A percentile compares a stretch with the other conserved stretches of the same genome.
These are phyloP conservation scores for Ryuthela nishihirai DNA, from an alignment of 2,888 invertebrate species.

Conservation along the genomic window DNA sequence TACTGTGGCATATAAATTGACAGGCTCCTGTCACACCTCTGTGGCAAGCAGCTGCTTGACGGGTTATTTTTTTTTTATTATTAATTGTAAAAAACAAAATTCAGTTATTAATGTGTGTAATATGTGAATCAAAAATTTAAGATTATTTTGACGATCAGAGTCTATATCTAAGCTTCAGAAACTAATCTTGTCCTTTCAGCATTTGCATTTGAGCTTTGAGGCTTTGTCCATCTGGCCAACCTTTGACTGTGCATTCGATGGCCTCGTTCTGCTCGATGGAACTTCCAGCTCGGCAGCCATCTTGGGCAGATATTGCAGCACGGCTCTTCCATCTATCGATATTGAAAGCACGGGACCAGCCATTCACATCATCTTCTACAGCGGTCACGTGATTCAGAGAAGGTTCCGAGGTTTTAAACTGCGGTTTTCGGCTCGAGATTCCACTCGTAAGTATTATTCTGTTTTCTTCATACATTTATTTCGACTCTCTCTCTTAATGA, in stretches of 20 bases:
- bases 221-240: constrained; percentile 19
- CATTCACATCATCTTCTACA: constrained; percentile 14
- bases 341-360: constrained; percentile 8
- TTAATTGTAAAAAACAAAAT: no score
- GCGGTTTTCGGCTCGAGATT: constrained; percentile 2
- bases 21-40: no score
- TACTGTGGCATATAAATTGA: no score
- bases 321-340: constrained; percentile 1
- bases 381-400: not conserved
- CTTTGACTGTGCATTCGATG: constrained; percentile 27
- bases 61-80: no score
- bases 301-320: constrained; percentile 14
- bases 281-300: constrained; percentile 8
- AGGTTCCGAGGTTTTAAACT: constrained; percentile 14
- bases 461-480: no score
- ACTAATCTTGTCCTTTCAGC: constrained; percentile 7
- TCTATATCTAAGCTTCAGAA: no score
- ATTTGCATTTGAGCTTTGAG: constrained; percentile 8
- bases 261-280: constrained; percentile 24
- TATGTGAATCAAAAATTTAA: no score
- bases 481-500: no score
- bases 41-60: no score
- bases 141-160: no score
- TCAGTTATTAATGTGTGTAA: no score
- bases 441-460: no score